phyloP scores from a whole-genome alignment of 2,113 vertebrate genomes.

The Jacana jacana region DNA sequence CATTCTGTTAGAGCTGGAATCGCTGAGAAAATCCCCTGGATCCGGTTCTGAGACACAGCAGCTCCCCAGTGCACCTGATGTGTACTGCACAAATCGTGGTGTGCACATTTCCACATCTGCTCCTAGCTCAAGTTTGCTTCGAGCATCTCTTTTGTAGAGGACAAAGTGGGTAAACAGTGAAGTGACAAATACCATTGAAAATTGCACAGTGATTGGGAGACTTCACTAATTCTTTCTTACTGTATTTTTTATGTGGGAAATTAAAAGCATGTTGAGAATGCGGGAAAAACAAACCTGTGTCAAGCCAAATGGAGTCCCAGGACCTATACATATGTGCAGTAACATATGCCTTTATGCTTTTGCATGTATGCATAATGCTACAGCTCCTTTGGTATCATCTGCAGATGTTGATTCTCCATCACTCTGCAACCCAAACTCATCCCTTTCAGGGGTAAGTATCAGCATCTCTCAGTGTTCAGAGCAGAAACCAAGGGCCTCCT shows the following conservation, averaged over 20 bases:
- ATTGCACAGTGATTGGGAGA: neutral
- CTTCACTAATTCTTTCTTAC: neutral
- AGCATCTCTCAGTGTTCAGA: neutral
- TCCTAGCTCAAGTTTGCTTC: neutral
- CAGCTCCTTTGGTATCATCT: neutral
- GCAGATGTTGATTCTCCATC: neutral
- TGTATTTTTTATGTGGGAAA: neutral
- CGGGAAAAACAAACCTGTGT: neutral
- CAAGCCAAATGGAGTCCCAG: neutral
- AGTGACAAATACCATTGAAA: neutral
- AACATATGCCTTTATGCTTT: neutral
- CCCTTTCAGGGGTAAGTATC: neutral
- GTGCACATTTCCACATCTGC: neutral
- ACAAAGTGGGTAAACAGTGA: fast-evolving
- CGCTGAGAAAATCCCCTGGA: neutral
- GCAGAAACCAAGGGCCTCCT: neutral
- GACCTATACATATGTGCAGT: neutral
- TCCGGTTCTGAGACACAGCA: neutral
- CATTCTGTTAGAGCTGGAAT: neutral
- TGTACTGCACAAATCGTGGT: fast-evolving
- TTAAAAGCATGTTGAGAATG: neutral
- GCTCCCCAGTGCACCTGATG: fast-evolving
- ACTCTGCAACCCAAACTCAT: neutral
- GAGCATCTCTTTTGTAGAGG: neutral
- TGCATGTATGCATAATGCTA: neutral